Base-by-base conservation (phyloP, 2,888 invertebrate genomes). In the Alentia gelatinosa region DNA sequence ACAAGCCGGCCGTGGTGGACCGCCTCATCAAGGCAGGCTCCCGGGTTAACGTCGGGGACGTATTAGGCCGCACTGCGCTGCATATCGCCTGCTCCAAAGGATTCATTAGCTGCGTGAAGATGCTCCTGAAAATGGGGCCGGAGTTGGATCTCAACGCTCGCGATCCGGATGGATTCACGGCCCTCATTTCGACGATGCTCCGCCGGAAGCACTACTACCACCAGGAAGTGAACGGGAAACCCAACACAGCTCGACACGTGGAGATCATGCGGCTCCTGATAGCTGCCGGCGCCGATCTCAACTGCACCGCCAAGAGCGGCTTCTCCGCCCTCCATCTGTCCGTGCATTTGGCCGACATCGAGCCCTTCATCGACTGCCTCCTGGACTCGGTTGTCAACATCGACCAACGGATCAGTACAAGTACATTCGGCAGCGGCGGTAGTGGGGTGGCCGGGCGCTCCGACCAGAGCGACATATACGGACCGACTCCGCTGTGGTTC, bases 21-120 rank as follows among this genome's bases (percentile, higher is more conserved):
- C 86, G 86, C 86, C 42, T 86, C 15, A 30, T 86, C 15, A 86
- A 86, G 50, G 86, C 86, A 26, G 86, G 86, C 30, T 86, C 86
- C 47, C n/a, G 86, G 86, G 86, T 86, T 1, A 86, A 86, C 23
- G 50, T 86, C 9, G 86, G 86, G 4, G 86, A 86, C 33, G 35
- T 86, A 0, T 23, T 86, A 23, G 86, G 86, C n/a, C n/a, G 86
- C 30, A 86, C 86, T 7, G 86, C 86, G 7, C 47, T 86, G 47
- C 86, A 86, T 47, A 86, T 86, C 9, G 86, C 86, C 47, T 86
- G 86, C 86, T 86, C 86, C 23, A 86, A 86, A n/a, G 86, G 86
- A 12, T 47, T 47, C 50, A 86, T 86, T 15, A 47, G 50, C 35
- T 86, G 86, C 26, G 86, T 86, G 9, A 86, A 86, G 23, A 47